Conservation (phyloP, 2,888 invertebrate species). For the Tetragonula carbonaria region DNA sequence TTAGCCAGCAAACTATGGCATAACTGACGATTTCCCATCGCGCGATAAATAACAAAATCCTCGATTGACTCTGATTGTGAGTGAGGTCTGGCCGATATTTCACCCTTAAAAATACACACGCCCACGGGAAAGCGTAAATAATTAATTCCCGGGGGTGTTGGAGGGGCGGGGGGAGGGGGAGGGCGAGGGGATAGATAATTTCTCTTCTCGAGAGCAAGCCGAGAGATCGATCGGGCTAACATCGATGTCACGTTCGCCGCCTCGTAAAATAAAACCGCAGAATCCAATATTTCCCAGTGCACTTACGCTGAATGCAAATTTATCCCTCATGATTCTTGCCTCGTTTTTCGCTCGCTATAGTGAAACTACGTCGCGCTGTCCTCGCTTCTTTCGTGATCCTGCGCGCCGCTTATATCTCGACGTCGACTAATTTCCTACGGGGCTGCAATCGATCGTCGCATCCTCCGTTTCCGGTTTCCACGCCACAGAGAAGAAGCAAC, state of each 20-base stretch:
- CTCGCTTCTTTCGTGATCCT: too few species aligned
- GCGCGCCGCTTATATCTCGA: too few species aligned
- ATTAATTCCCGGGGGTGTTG: not conserved
- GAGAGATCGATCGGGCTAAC: conserved; percentile 15
- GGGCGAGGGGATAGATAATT: too few species aligned
- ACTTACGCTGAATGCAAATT: conserved; percentile 77
- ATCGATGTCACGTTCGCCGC: conserved; percentile 17
- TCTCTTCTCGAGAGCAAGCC: too few species aligned
- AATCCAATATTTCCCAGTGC: not conserved
- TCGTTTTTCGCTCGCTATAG: not conserved
- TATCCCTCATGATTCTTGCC: conserved; percentile 73
- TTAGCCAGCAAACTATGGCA: not conserved
- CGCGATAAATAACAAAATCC: too few species aligned
- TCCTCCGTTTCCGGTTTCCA: conserved; percentile 4
- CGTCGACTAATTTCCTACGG: not conserved
- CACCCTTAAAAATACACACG: not conserved
- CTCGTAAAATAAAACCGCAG: conserved; percentile 19
- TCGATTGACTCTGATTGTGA: too few species aligned
- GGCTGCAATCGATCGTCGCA: conserved; percentile 24
- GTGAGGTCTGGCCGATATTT: not conserved
- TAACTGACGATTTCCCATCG: not conserved
- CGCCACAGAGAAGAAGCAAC: not conserved
- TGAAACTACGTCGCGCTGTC: not conserved
- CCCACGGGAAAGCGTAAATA: not conserved
- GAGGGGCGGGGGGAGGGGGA: too few species aligned